Evolutionary conservation across 2,888 invertebrate genomes (phyloP).

Genomic region (Lissocephala sabroskyi): DNA sequence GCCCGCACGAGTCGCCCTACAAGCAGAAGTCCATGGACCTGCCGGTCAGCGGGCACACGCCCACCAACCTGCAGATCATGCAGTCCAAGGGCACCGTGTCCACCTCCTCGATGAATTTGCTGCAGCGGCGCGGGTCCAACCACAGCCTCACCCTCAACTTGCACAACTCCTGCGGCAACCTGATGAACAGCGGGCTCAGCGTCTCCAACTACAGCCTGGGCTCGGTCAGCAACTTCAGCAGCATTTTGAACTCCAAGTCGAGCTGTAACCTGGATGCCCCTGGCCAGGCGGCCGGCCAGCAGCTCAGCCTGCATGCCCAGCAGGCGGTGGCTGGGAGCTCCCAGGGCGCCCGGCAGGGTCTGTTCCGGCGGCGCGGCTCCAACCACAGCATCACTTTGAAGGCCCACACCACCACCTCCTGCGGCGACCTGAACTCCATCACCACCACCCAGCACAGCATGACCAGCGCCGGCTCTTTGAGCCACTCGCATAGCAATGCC

Average conservation of each 20-base stretch:
- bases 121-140: conserved; percentile 77
- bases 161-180: conserved; percentile 74
- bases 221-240: conserved; percentile 69
- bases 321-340: conserved; percentile 14
- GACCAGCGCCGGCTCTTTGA: conserved; percentile 33
- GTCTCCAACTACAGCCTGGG: conserved; percentile 75
- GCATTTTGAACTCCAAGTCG: conserved; percentile 60
- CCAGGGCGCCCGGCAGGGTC: conserved; percentile 42
- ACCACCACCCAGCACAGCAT: conserved; percentile 76
- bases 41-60: conserved; percentile 24
- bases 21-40: conserved; percentile 65
- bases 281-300: conserved; percentile 19
- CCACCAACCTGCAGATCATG: conserved; percentile 6
- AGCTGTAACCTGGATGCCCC: conserved; percentile 52
- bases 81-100: conserved; percentile 32
- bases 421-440: conserved; percentile 74
- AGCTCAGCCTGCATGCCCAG: conserved; percentile 6
- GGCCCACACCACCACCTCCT: conserved; percentile 71
- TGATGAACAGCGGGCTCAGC: conserved; percentile 72
- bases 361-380: conserved; percentile 71
- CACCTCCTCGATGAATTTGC: conserved; percentile 60
- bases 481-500: conserved; percentile 25
- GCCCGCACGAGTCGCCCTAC: conserved; percentile 41
- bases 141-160: conserved; percentile 76
- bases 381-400: conserved; percentile 76